Base-by-base conservation (phyloP, 2,888 invertebrate genomes). In the Pristionchus japonicus region DNA sequence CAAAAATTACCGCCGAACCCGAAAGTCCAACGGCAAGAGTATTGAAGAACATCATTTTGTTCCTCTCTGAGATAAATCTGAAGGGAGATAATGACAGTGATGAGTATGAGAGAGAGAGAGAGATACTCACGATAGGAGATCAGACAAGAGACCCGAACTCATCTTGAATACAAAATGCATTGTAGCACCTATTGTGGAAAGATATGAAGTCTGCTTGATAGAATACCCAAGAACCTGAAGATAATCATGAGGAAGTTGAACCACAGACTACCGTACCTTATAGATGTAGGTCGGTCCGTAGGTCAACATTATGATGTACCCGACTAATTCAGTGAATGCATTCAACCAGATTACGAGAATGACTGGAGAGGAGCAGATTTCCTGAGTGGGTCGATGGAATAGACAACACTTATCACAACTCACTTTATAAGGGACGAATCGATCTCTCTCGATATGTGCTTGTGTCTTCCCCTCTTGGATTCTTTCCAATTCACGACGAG, bases 291-390 rank as follows among this genome's bases (percentile, higher is more conserved):
- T 90, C 34, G 93, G 93, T 37, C 92, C 90, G 87, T 93, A 93
- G 31, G 93, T 93, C 47, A 93, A 88, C 31, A 93, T 90, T 57
- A 93, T 90, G 31, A 92, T 92, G n/a, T 92, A 90, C 2, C 92
- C 91, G 52, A 92, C 91, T 90, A 93, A 92, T 87, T 93, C 93
- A 40, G 91, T 92, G 52, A 93, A 92, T 0, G 93, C 92, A 88
- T 93, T 93, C 49, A 91, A 87, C 93, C 93, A 93, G 9, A 93
- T 90, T 23, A 90, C 90, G 70, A 91, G 49, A n/a, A 93, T 92
- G 3, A 61, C 80, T 15, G 52, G 52, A 64, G 34, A 31, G 0
- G 49, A 52, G 27, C 77, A 87, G 23, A 87, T 87, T 57, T 13
- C 61, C 87, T 80, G 31, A 31, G 13, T 49, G 31, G 52, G 34